Evolutionary conservation across 2,888 invertebrate genomes (phyloP), one percentile per base, ranked within the genome.

Genomic region (Yponomeuta sedellus): DNA sequence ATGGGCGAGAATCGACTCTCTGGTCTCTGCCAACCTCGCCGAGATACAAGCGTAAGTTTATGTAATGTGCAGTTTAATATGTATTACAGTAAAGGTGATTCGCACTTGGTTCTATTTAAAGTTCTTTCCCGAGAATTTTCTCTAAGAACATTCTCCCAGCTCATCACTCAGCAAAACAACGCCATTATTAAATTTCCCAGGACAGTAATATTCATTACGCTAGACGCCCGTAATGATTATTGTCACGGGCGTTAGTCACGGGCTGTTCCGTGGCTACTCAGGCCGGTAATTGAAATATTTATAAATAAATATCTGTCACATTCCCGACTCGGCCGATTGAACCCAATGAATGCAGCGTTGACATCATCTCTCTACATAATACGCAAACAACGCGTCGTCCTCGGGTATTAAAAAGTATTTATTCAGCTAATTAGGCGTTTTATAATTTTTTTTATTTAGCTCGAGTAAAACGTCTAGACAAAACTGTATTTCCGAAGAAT

Each of bases 321-420:
- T 79, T 77, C 75, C 73, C 69, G 61, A n/a, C 58, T 58, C 64
- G 11, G 22, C 67, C 67, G 71, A 81, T 80, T 79, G 78, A 72
- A 77, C 77, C 79, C 80, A 80, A 82, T 81, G 79, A 80, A 82
- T 81, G 79, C 75, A 71, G 70, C 71, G 77, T 76, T 81, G 79
- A 82, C 81, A 80, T 81, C 81, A 79, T 76, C 76, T 62, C 66
- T 69, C 68, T 67, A 68, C 72, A 69, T 58, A 16, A n/a, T 3
- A 57, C 19, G 34, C 58, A 19, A 58, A 58, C 20, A 19, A 58
- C 10, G 20, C 19, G 2, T 6, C 20, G 44, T 52, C 44, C 44
- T 44, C 16, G 16, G 16, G 16, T 52, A 6, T 16, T 44, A 44
- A 52, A 16, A 28, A 12, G 10, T 44, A 44, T 44, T 44, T 52